Evolutionary conservation across 2,113 vertebrate species (phyloP).

Genomic region (Xenus cinereus): DNA sequence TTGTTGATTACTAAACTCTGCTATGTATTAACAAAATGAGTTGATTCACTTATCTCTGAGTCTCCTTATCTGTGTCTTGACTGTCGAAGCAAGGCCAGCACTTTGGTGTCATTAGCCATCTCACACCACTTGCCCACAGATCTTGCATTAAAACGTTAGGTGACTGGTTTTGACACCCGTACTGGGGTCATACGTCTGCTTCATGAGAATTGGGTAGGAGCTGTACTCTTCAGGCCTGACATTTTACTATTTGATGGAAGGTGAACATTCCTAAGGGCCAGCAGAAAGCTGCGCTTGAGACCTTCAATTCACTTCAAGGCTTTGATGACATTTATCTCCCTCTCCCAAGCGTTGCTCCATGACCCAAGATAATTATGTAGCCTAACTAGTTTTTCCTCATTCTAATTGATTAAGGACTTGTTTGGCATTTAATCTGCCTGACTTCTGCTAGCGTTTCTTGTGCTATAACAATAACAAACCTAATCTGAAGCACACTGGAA

Average conservation of each 20-base stretch:
- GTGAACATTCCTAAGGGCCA: background rate
- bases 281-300: background rate
- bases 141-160: background rate
- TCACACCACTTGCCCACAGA: background rate
- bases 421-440: background rate
- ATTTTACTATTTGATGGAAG: background rate
- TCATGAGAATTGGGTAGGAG: background rate
- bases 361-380: background rate
- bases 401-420: background rate
- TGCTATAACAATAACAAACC: background rate
- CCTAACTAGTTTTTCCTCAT: background rate
- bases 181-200: background rate
- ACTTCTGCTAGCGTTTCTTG: background rate
- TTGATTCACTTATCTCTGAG: constrained; percentile 48
- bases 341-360: background rate
- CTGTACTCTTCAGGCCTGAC: background rate
- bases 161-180: background rate
- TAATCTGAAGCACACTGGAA: background rate
- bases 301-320: background rate
- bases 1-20: constrained; percentile 57
- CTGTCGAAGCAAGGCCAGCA: constrained; percentile 72
- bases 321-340: background rate
- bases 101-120: constrained; percentile 49
- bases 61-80: constrained; percentile 48
- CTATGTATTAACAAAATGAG: constrained; percentile 55